phyloP scores from a whole-genome alignment of 2,888 invertebrate species.

The Drosophila rellima region DNA sequence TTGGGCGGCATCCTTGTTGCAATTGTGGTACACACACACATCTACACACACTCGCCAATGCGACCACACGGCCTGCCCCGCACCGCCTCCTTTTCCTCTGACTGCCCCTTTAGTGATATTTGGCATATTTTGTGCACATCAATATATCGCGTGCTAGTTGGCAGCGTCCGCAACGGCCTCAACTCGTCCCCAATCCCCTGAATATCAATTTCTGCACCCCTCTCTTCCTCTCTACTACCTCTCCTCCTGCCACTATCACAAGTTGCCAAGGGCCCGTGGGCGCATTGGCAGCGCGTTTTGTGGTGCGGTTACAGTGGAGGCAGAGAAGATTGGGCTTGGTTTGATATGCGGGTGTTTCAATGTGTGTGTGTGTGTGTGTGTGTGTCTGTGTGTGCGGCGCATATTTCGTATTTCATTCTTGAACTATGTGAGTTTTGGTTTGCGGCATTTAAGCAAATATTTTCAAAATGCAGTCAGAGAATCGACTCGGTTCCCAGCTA shows the following conservation, averaged over 20 bases:
- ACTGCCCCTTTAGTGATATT: conserved; percentile 55
- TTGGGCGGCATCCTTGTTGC: conserved; percentile 54
- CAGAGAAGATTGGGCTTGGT: conserved; percentile 1
- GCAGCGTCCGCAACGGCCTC: conserved; percentile 63
- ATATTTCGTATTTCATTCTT: conserved; percentile 73
- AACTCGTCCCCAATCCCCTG: conserved; percentile 32
- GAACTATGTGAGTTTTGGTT: conserved; percentile 78
- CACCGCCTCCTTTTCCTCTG: neutral
- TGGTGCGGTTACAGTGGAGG: conserved; percentile 49
- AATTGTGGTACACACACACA: conserved; percentile 22
- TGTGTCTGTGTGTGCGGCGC: conserved; percentile 29
- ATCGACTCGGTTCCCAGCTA: conserved; percentile 7
- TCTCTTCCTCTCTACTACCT: neutral
- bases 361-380: conserved; percentile 22
- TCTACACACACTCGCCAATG: neutral
- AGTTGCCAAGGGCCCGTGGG: conserved; percentile 67
- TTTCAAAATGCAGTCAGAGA: conserved; percentile 65
- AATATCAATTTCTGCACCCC: conserved; percentile 1
- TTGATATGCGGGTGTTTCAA: conserved; percentile 16
- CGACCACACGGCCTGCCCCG: neutral
- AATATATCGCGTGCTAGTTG: conserved; percentile 79
- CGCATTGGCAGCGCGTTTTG: conserved; percentile 76
- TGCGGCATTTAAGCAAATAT: conserved; percentile 80
- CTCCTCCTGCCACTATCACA: conserved; percentile 23
- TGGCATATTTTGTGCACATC: conserved; percentile 80